These are phyloP conservation scores for Stichodactyla mertensii DNA, from an alignment of 64 coral and sea anemone genomes.

Conservation along the genomic window DNA sequence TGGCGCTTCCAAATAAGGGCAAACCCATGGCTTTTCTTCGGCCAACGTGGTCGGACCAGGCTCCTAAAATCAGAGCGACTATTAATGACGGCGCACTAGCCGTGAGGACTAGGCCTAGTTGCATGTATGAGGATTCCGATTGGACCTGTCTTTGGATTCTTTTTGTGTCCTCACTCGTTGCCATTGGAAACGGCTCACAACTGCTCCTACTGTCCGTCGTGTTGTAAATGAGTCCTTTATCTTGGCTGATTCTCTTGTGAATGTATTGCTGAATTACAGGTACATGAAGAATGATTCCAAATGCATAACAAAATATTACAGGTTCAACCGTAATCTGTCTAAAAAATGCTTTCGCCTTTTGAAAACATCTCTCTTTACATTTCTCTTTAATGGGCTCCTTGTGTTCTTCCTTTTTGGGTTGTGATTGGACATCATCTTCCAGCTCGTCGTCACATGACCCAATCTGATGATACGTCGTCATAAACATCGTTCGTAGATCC, in stretches of 20 bases:
- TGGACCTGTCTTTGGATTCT: constrained; percentile 81
- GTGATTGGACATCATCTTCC: neutral
- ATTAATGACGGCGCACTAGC: constrained; percentile 82
- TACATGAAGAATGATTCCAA: constrained; percentile 90
- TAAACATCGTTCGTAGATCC: neutral
- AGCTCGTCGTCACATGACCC: neutral
- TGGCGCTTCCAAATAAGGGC: constrained; percentile 88
- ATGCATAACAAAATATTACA: constrained; percentile 92
- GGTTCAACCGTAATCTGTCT: constrained; percentile 85
- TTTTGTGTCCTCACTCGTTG: constrained; percentile 25
- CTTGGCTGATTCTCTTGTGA: constrained; percentile 52
- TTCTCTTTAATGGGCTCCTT: neutral
- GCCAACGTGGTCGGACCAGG: constrained; percentile 91
- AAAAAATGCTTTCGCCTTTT: constrained; percentile 1
- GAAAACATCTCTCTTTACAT: neutral
- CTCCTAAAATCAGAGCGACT: constrained; percentile 82
- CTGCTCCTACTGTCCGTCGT: constrained; percentile 68
- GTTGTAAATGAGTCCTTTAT: constrained; percentile 75
- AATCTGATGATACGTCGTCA: constrained; percentile 9
- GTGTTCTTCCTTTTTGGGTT: neutral
- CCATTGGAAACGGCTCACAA: constrained; percentile 45
- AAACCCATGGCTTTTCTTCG: constrained; percentile 76
- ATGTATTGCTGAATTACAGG: constrained; percentile 94
- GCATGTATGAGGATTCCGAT: constrained; percentile 84
- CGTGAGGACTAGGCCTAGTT: constrained; percentile 70